Conservation (phyloP, 2,113 vertebrate genomes). For the Hippopotamus amphibius region DNA sequence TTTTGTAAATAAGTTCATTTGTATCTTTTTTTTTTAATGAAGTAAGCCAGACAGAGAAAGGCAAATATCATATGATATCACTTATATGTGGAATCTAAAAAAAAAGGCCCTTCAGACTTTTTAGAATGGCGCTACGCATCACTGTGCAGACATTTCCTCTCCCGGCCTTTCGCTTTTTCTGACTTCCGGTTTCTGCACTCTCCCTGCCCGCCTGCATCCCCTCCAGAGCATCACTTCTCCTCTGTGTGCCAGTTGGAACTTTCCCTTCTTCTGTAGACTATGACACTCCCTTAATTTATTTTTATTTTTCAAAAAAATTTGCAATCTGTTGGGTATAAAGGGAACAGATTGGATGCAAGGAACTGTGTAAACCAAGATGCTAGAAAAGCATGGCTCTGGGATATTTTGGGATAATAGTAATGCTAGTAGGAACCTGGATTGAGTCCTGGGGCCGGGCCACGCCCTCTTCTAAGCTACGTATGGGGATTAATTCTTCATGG, state of each 20-base stretch:
- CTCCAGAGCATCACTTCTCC: not conserved
- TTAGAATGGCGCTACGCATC: fast-evolving
- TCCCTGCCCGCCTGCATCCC: fast-evolving
- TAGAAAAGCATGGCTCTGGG: not conserved
- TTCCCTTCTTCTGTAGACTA: not conserved
- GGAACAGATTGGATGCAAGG: slow-evolving; percentile 59
- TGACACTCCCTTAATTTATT: not conserved
- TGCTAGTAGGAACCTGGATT: not conserved
- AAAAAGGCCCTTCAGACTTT: not conserved
- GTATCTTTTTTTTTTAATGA: not conserved
- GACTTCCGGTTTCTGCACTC: fast-evolving
- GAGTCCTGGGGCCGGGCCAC: not conserved
- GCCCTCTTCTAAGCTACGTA: fast-evolving
- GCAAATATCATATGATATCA: not conserved
- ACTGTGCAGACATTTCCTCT: fast-evolving
- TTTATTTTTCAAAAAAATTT: not conserved
- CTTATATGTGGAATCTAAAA: not conserved
- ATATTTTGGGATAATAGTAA: not conserved
- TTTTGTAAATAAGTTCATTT: not conserved
- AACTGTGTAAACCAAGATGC: not conserved
- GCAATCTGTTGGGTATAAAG: slow-evolving; percentile 50
- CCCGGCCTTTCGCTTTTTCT: fast-evolving
- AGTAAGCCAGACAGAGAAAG: not conserved
- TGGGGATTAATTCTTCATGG: not conserved
- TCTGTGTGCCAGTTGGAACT: fast-evolving